Conservation (phyloP, 2,113 vertebrate genomes). For the Lamprotornis superbus region DNA sequence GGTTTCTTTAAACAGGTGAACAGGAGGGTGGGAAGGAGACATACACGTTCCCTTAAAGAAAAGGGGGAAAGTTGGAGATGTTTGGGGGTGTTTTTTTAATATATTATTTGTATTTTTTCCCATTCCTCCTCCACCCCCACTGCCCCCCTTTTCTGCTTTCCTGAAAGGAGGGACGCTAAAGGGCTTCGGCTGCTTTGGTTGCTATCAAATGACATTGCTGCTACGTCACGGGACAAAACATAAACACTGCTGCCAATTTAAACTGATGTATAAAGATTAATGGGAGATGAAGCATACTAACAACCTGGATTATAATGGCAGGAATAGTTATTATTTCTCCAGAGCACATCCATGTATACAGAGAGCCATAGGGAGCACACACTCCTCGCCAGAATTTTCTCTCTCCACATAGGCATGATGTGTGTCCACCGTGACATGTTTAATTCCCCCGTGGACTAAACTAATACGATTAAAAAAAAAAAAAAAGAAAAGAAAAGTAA, state of each 20-base stretch:
- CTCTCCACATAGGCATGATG: neutral
- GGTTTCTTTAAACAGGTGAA: neutral
- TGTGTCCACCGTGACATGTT: slow-evolving; percentile 45
- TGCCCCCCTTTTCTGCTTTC: neutral
- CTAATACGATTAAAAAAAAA: slow-evolving; percentile 23
- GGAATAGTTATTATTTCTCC: slow-evolving; percentile 39
- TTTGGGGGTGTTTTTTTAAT: neutral
- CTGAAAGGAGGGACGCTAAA: neutral
- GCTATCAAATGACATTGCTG: slow-evolving; percentile 43
- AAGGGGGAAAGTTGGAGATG: neutral
- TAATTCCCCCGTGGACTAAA: slow-evolving; percentile 42
- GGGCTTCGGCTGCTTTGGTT: slow-evolving; percentile 23
- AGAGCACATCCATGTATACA: neutral
- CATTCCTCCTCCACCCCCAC: too few species aligned
- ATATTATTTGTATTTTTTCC: neutral
- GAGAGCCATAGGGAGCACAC: neutral
- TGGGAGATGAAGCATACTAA: slow-evolving; percentile 58
- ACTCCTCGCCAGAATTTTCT: neutral
- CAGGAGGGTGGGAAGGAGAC: neutral
- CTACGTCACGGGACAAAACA: slow-evolving; percentile 53
- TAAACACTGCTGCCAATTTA: slow-evolving; percentile 60
- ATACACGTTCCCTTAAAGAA: neutral
- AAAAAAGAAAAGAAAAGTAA: neutral
- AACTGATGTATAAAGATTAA: slow-evolving; percentile 62
- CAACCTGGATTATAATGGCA: slow-evolving; percentile 38